Evolutionary conservation across 2,113 vertebrate genomes (phyloP).

Genomic region (Phoxinus phoxinus): DNA sequence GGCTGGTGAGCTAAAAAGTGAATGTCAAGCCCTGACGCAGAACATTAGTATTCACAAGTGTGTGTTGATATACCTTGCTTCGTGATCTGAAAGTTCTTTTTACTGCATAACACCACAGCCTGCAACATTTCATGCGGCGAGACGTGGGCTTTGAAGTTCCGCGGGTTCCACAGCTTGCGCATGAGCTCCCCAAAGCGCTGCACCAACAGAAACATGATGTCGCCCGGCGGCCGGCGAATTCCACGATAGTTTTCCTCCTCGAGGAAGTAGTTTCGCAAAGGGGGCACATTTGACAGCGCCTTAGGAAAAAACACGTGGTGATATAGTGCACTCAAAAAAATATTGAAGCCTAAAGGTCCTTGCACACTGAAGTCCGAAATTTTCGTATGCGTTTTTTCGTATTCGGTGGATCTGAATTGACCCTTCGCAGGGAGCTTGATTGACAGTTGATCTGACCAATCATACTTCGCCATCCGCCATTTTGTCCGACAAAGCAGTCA

Average conservation of each 20-base stretch:
- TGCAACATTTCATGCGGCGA: conserved; percentile 98
- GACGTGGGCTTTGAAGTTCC: conserved; percentile 97
- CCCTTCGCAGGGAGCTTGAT: no score
- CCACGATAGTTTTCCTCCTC: conserved; percentile 92
- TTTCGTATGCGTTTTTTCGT: no score
- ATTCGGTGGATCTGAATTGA: no score
- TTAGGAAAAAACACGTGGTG: conserved; percentile 55
- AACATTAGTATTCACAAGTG: neutral
- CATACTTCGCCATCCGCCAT: no score
- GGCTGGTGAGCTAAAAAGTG: no score
- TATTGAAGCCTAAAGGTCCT: neutral
- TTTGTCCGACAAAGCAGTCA: no score
- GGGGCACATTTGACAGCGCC: conserved; percentile 96
- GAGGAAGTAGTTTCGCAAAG: conserved; percentile 93
- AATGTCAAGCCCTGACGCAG: neutral
- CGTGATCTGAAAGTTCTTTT: conserved; percentile 98
- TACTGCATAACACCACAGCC: conserved; percentile 96
- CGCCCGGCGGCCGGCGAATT: conserved; percentile 91
- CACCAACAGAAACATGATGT: conserved; percentile 96
- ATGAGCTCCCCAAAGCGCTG: conserved; percentile 97
- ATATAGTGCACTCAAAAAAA: neutral
- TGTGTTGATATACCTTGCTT: conserved; percentile 84
- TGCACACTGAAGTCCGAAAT: no score
- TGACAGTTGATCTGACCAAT: no score
- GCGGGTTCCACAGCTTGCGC: conserved; percentile 97